Evolutionary conservation across 2,888 invertebrate species (phyloP), one percentile per base, ranked within the genome.

Genomic region (Metellina segmentata): DNA sequence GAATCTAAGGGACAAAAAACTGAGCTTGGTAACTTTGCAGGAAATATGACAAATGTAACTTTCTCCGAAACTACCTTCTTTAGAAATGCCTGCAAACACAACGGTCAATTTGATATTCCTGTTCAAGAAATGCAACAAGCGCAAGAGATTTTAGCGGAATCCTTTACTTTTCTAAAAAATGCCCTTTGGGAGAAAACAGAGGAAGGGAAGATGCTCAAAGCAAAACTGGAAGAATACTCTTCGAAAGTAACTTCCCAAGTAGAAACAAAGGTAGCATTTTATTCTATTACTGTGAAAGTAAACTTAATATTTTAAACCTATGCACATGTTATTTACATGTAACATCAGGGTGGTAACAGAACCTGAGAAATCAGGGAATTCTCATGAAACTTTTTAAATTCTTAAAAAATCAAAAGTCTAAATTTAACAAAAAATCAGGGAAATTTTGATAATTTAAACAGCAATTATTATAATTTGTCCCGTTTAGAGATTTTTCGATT

Each of bases 1-100:
- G 75, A 75, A 61, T 61, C 75, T n/a, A 61, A 13, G 9, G 61
- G 61, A 34, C 79, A 61, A 20, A 34, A 20, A 9, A 0, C n/a
- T 16, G 51, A 51, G 70, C 72, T 75, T 11, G 19, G 51, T 20
- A 13, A 49, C 13, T n/a, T 82, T 11, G 48, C 48, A 0, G 70
- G 19, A 19, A 52, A 71, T 20, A 19, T 51, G 9, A 51, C 52
- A 6, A 82, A 82, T 20, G 13, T 82, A 52, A 72, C 82, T 19
- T 11, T 82, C 19, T 52, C 72, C 52, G 85, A 85, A 61, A 75
- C 53, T 13, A 82, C 82, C n/a, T 72, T 72, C 52, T 16, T 34
- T 34, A 52, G n/a, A 71, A 81, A 70, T 81, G 20, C 48, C 16
- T n/a, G 49, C 8, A 52, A 51, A 19, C 51, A 13, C 7, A 53